Evolutionary conservation across 1,140 invertebrate species (phyloP).

Genomic region (Scaptomyza montana): DNA sequence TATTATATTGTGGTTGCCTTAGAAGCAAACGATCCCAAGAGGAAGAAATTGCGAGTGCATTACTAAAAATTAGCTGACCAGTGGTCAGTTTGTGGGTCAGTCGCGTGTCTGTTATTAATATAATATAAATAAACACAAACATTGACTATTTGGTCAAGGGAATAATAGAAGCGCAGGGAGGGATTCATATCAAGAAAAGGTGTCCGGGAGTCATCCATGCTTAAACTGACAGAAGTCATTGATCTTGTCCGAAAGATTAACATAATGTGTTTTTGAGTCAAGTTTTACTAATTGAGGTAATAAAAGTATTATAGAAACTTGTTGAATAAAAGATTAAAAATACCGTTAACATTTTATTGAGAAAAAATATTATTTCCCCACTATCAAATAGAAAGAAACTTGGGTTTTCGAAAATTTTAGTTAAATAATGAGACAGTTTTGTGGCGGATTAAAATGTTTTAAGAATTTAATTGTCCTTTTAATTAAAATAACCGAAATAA

Average conservation of each 20-base stretch:
- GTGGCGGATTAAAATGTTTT: no score
- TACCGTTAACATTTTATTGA: no score
- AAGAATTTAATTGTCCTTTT: no score
- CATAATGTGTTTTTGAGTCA: background rate
- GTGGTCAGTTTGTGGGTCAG: conserved; percentile 67
- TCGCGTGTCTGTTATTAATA: conserved; percentile 76
- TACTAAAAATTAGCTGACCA: conserved; percentile 41
- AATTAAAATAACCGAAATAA: no score
- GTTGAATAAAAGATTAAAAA: no score
- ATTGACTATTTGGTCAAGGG: conserved; percentile 55
- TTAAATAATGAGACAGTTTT: no score
- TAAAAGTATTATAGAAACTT: no score
- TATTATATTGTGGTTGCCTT: conserved; percentile 40
- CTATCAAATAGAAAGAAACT: no score
- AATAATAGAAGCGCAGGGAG: conserved; percentile 10
- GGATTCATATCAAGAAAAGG: conserved; percentile 19
- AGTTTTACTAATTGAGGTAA: no score
- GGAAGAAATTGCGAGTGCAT: no score
- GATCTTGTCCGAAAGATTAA: conserved; percentile 9
- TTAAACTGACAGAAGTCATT: conserved; percentile 30
- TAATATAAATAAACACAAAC: conserved; percentile 55
- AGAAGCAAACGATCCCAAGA: conserved; percentile 19
- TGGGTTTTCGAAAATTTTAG: no score
- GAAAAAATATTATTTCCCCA: no score
- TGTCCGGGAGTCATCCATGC: background rate